Base-by-base conservation (phyloP, 2,113 vertebrate genomes). In the Stercorarius parasiticus region DNA sequence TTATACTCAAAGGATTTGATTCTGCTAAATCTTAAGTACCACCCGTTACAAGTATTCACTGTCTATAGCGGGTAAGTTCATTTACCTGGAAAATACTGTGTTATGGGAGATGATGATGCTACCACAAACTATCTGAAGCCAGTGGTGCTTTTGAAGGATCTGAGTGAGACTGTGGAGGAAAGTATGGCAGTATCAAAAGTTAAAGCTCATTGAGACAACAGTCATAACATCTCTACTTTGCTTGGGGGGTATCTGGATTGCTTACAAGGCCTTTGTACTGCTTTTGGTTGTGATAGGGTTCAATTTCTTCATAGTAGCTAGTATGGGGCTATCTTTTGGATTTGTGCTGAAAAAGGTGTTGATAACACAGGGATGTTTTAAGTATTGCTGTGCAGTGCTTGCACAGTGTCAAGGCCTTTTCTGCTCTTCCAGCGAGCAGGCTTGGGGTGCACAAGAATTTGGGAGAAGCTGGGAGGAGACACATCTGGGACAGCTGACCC, bases 231-330 rank as follows among this genome's bases (percentile, higher is more conserved):
- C 29, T 83, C 40, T 74, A n/a, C 32, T 58, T 90, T 82, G 20
- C 9, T 1, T 19, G 10, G 27, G 2, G 3, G 9, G 3, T 49
- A 43, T 47, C 43, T 27, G 14, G 13, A 17, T 18, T 61, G 10
- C 26, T 80, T 61, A 38, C 32, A 83, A 69, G 10, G 9, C 16
- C 15, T 21, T 26, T 72, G 34, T 23, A 10, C 14, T 82, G 15
- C 3, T 17, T 67, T 66, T 26, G 64, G 29, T 47, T n/a, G 22
- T 12, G 25, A 27, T 10, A 49, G 36, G 23, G 19, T 19, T 78
- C 49, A n/a, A 19, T 82, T 38, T 88, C 23, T 43, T 78, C 23
- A 27, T 0, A 66, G 34, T 20, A 43, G 26, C 21, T 49, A 2
- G 16, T 49, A 49, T 23, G 17, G 64, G 32, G 21, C 16, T 58